Evolutionary conservation across 1,140 invertebrate species (phyloP).

Genomic region (Drosophila hydei): DNA sequence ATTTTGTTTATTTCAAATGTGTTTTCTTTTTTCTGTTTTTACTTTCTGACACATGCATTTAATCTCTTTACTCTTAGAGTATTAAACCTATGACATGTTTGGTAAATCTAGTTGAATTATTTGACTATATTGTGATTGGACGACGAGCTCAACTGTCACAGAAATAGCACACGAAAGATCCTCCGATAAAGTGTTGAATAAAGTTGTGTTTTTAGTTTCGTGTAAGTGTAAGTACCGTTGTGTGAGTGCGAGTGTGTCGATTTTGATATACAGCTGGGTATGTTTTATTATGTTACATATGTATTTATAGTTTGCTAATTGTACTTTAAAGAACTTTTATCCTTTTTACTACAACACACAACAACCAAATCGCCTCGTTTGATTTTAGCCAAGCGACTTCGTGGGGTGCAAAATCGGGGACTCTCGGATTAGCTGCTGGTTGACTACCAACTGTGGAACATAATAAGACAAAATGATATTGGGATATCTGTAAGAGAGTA

Average conservation of each 20-base stretch:
- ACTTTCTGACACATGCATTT: constrained; percentile 59
- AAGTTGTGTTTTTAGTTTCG: neutral
- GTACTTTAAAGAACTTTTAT: constrained; percentile 59
- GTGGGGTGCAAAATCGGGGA: constrained; percentile 21
- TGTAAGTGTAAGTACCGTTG: constrained; percentile 24
- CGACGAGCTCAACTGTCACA: no score
- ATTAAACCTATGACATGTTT: no score
- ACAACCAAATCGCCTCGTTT: constrained; percentile 60
- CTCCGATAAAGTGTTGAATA: neutral
- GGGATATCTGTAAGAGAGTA: constrained; percentile 11
- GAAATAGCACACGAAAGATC: neutral
- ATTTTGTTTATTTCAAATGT: neutral
- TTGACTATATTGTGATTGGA: no score
- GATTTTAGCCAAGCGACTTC: constrained; percentile 65
- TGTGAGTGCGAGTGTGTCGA: constrained; percentile 18
- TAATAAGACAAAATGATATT: constrained; percentile 20
- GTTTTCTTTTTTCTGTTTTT: constrained; percentile 6
- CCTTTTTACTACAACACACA: constrained; percentile 45
- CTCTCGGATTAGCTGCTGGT: constrained; percentile 36
- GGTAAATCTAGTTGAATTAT: no score
- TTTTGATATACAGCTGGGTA: constrained; percentile 18
- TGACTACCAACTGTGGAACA: constrained; percentile 24
- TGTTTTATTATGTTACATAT: constrained; percentile 14
- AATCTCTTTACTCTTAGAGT: no score
- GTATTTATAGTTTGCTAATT: constrained; percentile 36